Evolutionary conservation across 92 coral and sea anemone species (phyloP).

Genomic region (Virgularia gustaviana): DNA sequence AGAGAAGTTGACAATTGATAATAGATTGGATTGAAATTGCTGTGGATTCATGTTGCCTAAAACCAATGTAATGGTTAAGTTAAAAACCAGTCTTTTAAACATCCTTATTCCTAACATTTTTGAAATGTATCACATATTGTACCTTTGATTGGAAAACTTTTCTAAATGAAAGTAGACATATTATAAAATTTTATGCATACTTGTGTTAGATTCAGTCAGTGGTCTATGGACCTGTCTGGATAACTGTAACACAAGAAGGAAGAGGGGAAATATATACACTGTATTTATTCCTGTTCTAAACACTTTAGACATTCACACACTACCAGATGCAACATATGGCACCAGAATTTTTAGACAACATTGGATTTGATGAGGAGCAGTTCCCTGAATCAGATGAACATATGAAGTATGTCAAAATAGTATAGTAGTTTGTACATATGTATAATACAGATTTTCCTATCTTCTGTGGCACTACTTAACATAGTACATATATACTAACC

Average conservation of each 20-base stretch:
- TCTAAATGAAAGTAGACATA: too few species aligned
- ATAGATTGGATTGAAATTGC: too few species aligned
- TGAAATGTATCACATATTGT: too few species aligned
- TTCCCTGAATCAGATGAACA: constrained; percentile 85
- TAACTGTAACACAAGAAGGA: neutral
- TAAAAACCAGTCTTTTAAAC: too few species aligned
- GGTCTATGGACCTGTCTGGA: too few species aligned
- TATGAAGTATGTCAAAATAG: constrained; percentile 68
- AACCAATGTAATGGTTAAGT: too few species aligned
- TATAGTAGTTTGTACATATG: too few species aligned
- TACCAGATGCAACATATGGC: constrained; percentile 99
- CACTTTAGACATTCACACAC: constrained; percentile 78
- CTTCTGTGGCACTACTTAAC: neutral
- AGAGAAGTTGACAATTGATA: too few species aligned
- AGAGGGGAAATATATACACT: neutral
- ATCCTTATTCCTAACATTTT: too few species aligned
- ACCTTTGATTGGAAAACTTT: too few species aligned
- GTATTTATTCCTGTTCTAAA: neutral
- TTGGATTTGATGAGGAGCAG: constrained; percentile 91
- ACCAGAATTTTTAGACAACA: constrained; percentile 90
- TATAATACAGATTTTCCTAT: neutral
- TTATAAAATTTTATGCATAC: too few species aligned
- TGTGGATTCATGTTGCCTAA: neutral
- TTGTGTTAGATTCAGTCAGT: constrained; percentile 18
- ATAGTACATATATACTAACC: neutral